Base-by-base conservation (phyloP, 2,113 vertebrate genomes). In the Pipra filicauda region DNA sequence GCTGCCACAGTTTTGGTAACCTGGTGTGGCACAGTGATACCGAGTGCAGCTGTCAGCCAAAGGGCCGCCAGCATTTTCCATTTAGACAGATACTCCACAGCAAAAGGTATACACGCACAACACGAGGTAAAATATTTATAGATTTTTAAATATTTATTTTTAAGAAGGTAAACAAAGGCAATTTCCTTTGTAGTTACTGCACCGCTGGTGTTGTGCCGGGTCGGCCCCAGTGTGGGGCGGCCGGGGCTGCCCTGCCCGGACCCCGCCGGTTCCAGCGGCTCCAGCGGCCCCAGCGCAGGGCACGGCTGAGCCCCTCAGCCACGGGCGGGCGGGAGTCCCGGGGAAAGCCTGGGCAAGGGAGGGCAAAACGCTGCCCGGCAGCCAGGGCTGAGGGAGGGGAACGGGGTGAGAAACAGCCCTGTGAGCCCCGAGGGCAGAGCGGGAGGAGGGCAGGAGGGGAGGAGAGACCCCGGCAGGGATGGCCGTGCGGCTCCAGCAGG, bases 201-300 rank as follows among this genome's bases (percentile, higher is more conserved):
- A 31, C 0, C 0, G 0, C 18, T 30, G 4, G 27, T 37, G 8
- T 11, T 0, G 4, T 30, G 35, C 35, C 4, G 8, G 26, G 8
- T 5, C 9, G 8, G 21, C 8, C 10, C 5, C 33, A 11, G 48
- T 4, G 33, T 5, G 1, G 15, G 1, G 55, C 31, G 5, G 3
- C 31, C 10, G 2, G 52, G 16, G 28, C 52, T n/a, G 31, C 55
- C 55, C 55, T 5, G 15, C n/a, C 57, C n/a, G 22, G n/a, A 35
- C 57, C 6, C 57, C 15, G 57, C 57, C 57, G 13, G 22, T 54
- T 18, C 28, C 52, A 54, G 52, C 10, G 28, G 54, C 10, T 27
- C 58, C 85, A 54, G 14, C 2, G 17, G 46, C 67, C 59, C 54
- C 55, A 75, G 11, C 11, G 1, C 87, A 48, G 62, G 55, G 71